These are phyloP conservation scores for Alectura lathami DNA, from an alignment of 2,113 vertebrate species.

Conservation along the genomic window DNA sequence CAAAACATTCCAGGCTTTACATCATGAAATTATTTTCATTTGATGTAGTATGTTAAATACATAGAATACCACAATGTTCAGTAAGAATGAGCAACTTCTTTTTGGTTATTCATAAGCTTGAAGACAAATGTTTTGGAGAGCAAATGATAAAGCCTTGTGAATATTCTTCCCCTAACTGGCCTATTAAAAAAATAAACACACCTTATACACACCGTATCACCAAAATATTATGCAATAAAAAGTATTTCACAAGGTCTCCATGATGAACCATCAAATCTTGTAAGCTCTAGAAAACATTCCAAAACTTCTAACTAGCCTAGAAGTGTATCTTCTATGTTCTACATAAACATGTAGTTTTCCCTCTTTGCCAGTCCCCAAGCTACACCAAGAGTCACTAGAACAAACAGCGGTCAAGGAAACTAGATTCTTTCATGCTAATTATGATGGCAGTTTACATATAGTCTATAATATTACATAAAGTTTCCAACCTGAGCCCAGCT, in stretches of 20 bases:
- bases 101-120: not conserved
- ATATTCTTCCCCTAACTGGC: not conserved
- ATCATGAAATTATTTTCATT: not conserved
- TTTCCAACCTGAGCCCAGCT: slow-evolving; percentile 99
- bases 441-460: slow-evolving; percentile 35
- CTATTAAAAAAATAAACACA: not conserved
- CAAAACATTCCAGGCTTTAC: not conserved
- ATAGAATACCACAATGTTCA: not conserved
- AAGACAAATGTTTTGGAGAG: not conserved
- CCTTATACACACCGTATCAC: not conserved
- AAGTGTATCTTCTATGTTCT: not conserved
- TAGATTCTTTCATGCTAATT: not conserved
- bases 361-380: not conserved
- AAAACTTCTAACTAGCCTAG: not conserved
- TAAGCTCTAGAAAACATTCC: not conserved
- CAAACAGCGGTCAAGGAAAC: not conserved
- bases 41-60: not conserved
- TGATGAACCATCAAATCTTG: not conserved
- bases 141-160: not conserved
- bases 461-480: slow-evolving; percentile 70
- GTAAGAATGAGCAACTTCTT: not conserved
- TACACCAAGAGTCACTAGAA: not conserved
- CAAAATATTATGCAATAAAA: not conserved
- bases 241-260: slow-evolving; percentile 21
- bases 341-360: not conserved